Base-by-base conservation (phyloP, 2,797 vertebrate species). In the Sylvia borin region DNA sequence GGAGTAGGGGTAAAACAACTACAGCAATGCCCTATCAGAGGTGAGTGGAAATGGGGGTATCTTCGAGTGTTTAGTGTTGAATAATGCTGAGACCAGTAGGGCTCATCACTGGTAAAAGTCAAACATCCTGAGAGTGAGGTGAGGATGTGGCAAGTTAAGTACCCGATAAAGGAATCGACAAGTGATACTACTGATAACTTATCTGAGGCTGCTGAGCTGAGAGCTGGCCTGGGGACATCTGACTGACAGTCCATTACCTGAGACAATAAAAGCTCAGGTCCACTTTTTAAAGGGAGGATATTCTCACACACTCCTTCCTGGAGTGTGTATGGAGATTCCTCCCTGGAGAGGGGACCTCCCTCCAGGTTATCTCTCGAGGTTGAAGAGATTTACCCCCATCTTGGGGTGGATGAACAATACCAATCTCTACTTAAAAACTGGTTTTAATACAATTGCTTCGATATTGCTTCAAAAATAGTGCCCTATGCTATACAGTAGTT, bases 21-120 rank as follows among this genome's bases (percentile, higher is more conserved):
- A 11, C 0, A 1, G 29, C 13, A 50, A 17, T 9, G 5, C 4
- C 36, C 27, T 14, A 1, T 19, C 40, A 20, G 21, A 27, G 48
- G 6, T 43, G 62, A 32, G 27, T 25, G 36, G 13, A 18, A 24
- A 57, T 29, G 3, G 8, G 2, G 11, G 4, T 21, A 16, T 29
- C 9, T 19, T 13, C 5, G 5, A 38, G 24, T 4, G n/a, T 31
- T 45, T 19, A 8, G 8, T 40, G n/a, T 16, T 31, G 48, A n/a
- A 31, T 13, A 29, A 27, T 31, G 21, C 47, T 51, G 65, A 57
- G 40, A 26, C 5, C 50, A 29, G 32, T 43, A 29, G 2, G 1
- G 43, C 13, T 25, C 29, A 31, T 18, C 55, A 12, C 5, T 16
- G 16, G 27, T 9, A 32, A 12, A 43, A 57, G 5, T 36, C 32